Evolutionary conservation across 2,797 vertebrate genomes (phyloP).

Genomic region (Champsocephalus esox): DNA sequence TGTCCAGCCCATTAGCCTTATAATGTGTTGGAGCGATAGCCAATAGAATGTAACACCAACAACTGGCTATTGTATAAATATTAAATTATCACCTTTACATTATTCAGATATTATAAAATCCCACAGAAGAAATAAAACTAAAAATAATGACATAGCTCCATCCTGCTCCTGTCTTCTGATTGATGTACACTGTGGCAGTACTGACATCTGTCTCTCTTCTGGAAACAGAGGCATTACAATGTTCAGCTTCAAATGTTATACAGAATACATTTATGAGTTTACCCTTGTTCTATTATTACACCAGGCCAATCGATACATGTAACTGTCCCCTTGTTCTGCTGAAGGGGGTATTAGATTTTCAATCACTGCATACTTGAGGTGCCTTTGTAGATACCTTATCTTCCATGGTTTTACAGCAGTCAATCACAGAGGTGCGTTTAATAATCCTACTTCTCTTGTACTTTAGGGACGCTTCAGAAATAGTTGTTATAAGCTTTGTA

Average conservation of each 20-base stretch:
- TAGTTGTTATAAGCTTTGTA: constrained; percentile 10
- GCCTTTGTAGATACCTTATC: constrained; percentile 28
- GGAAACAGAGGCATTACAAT: not conserved
- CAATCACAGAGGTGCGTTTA: constrained; percentile 20
- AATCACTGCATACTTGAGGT: constrained; percentile 36
- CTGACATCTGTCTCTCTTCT: not conserved
- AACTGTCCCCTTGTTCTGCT: constrained; percentile 24
- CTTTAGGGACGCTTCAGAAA: constrained; percentile 5
- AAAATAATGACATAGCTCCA: too few species aligned
- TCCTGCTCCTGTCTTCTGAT: too few species aligned
- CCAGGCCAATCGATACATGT: constrained; percentile 7
- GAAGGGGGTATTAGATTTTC: constrained; percentile 32
- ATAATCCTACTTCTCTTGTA: constrained; percentile 12
- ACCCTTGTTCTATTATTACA: constrained; percentile 6
- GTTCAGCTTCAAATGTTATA: not conserved
- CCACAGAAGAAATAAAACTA: too few species aligned
- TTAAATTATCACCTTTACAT: too few species aligned
- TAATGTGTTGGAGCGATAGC: too few species aligned
- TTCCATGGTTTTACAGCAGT: constrained; percentile 16
- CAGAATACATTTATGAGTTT: not conserved
- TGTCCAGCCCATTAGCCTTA: too few species aligned
- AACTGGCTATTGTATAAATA: too few species aligned
- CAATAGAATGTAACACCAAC: too few species aligned
- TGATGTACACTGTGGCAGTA: too few species aligned
- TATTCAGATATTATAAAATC: too few species aligned